Evolutionary conservation across 2,113 vertebrate genomes (phyloP).

Genomic region (Oriolus oriolus): DNA sequence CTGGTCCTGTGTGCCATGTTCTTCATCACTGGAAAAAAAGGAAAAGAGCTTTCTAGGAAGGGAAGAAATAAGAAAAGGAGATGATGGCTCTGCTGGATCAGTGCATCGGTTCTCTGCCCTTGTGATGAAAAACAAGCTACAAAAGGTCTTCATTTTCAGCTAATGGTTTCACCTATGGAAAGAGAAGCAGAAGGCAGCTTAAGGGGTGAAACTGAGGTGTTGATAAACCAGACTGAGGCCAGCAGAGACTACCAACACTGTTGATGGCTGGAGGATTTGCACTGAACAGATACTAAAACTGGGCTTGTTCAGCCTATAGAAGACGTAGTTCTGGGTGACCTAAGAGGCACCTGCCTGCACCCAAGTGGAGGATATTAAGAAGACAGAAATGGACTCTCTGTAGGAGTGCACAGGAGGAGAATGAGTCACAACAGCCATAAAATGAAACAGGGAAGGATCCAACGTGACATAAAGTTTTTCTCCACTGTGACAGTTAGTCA

Average conservation of each 20-base stretch:
- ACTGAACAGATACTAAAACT: neutral
- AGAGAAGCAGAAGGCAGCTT: neutral
- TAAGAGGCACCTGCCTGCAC: neutral
- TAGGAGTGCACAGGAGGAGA: neutral
- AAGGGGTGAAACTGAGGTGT: neutral
- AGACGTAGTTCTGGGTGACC: neutral
- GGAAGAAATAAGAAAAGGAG: neutral
- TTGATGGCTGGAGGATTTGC: neutral
- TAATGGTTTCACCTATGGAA: neutral
- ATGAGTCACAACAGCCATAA: neutral
- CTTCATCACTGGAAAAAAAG: neutral
- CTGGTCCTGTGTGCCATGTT: neutral
- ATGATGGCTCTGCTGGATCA: neutral
- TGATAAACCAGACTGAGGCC: neutral
- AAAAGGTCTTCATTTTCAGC: neutral
- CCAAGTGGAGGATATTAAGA: neutral
- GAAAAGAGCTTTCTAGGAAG: neutral
- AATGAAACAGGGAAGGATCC: neutral
- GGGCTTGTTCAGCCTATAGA: neutral
- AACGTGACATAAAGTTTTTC: neutral
- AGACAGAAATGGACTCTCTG: neutral
- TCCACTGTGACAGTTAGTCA: neutral
- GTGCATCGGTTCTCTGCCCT: neutral
- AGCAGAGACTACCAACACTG: neutral
- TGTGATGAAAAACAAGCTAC: neutral